Conservation (phyloP, 2,797 vertebrate genomes). For the Cyprinella venusta region DNA sequence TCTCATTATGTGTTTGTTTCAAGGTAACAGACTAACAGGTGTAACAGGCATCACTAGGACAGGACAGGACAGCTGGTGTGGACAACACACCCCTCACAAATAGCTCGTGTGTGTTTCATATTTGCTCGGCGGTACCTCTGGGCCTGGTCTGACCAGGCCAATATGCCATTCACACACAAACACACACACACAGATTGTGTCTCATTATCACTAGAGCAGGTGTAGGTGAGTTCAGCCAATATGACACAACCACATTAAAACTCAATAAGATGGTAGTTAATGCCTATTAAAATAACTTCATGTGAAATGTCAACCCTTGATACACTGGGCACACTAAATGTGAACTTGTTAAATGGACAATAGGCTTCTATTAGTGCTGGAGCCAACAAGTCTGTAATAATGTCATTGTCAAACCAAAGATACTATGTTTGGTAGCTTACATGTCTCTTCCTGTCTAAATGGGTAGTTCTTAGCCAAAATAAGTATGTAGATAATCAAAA, state of each 20-base stretch:
- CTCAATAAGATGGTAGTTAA: constrained; percentile 4
- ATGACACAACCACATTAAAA: constrained; percentile 13
- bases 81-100: constrained; percentile 56
- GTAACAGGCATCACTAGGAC: constrained; percentile 42
- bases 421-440: background rate
- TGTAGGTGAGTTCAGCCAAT: constrained; percentile 17
- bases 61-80: constrained; percentile 57
- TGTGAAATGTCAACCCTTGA: background rate
- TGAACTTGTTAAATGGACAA: background rate
- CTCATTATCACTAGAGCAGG: constrained; percentile 44
- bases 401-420: background rate
- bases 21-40: constrained; percentile 41
- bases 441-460: background rate
- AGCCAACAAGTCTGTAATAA: background rate
- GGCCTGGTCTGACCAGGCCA: constrained; percentile 30
- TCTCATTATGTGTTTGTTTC: constrained; percentile 34
- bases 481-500: background rate
- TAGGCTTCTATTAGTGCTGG: background rate
- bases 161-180: background rate
- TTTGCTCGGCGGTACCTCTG: constrained; percentile 25
- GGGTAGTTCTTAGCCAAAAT: background rate
- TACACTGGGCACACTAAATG: background rate
- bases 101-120: constrained; percentile 37
- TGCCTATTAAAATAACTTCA: background rate
- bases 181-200: constrained; percentile 34